Base-by-base conservation (phyloP, 2,888 invertebrate species). In the Agrotis segetum region DNA sequence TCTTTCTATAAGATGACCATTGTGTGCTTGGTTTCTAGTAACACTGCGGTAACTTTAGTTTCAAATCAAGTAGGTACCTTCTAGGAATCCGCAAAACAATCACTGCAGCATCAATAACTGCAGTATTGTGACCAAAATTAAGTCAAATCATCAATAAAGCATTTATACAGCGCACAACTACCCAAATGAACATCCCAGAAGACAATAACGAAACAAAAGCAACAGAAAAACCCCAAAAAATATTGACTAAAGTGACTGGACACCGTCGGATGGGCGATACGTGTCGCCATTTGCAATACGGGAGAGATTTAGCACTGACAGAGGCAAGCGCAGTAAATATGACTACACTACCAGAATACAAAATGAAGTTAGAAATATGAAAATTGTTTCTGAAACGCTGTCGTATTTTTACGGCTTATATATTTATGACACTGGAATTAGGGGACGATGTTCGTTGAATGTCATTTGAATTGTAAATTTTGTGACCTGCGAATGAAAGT, bases 241-340 rank as follows among this genome's bases (percentile, higher is more conserved):
- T 85, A 84, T 81, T 78, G 79, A 70, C 76, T 72, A 77, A 78
- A 79, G 69, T 70, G 71, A 77, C 83, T 74, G 85, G 80, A 78
- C 81, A 85, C 81, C 52, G 34, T 75, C 50, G 56, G 70, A 74
- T 77, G 70, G 76, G 62, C 49, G 66, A 73, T 79, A 85, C 84
- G 81, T 84, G 84, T 79, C 73, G 72, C 72, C 77, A 79, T 83
- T 84, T 76, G 66, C 70, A 71, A 75, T 71, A 75, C 66, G 63
- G 70, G 70, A 75, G 78, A 84, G 84, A 85, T 82, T 85, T 82
- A 78, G 82, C 84, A 81, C 67, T 81, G 76, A 63, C 81, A 73
- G 73, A 73, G 74, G 67, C 64, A 77, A 83, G 74, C 79, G 85
- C 74, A 85, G 84, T 77, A 81, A 79, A 77, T 78, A 85, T 78